Evolutionary conservation across 2,888 invertebrate genomes (phyloP), one percentile per base, ranked within the genome.

Genomic region (Azorinus chamasolen): DNA sequence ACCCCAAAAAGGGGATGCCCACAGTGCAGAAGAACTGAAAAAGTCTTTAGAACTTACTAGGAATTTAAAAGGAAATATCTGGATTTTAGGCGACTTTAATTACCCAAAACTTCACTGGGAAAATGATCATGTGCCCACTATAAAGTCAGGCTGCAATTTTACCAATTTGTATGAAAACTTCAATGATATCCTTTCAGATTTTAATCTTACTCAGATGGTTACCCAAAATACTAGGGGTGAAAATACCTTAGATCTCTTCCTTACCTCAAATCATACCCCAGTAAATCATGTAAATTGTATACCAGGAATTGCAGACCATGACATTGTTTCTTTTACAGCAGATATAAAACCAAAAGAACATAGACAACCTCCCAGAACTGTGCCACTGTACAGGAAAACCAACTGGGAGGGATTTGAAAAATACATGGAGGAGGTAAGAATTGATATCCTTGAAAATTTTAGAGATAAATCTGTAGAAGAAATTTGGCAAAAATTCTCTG

Each of bases 241-340:
- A 16, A 59, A 68, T 41, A 51, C 51, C 43, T 27, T 68, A 4
- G 68, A 68, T 20, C 53, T 59, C 5, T 59, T 68, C 45, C 32
- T 68, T 8, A 61, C 53, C 16, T 59, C 59, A 27, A 68, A 68
- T 22, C 37, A 51, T 32, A 68, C 45, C 3, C 20, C 39, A 5
- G 24, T 62, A 8, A n/a, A 62, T 10, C 32, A 50, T 41, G 39
- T 46, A 2, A 25, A 45, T 32, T 27, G 41, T 41, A 5, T n/a
- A 22, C 65, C 65, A 45, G 57, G 65, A n/a, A 57, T 65, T 57
- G 46, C 48, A 22, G 65, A 65, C 46, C 55, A 65, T 41, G 16
- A 50, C 41, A 39, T 57, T 8, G 25, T 65, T 37, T 45, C 32
- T 18, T 24, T 46, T 25, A 4, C 16, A n/a, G 65, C 55, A 25